Conservation (phyloP, 2,888 invertebrate genomes). For the Megaustenia siamemsis region DNA sequence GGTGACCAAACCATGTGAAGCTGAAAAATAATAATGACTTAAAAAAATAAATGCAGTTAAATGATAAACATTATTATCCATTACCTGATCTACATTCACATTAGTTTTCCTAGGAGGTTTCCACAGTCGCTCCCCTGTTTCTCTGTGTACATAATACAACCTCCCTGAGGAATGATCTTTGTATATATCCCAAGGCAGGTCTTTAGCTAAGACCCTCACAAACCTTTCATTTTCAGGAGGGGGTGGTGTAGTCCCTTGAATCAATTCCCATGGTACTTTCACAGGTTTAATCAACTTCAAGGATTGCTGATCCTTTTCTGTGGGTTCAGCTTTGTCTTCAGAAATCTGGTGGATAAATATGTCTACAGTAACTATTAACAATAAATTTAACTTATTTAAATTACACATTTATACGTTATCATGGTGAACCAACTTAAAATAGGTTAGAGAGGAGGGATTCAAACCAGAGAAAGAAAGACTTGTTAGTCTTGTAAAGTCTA, state of each 20-base stretch:
- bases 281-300: conserved; percentile 9
- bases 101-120: conserved; percentile 78
- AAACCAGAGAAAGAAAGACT: too few relatives aligned
- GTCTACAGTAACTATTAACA: not conserved
- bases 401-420: not conserved
- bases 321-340: conserved; percentile 45
- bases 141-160: conserved; percentile 78
- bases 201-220: conserved; percentile 53
- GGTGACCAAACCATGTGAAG: too few relatives aligned
- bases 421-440: not conserved
- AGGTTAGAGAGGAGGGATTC: too few relatives aligned
- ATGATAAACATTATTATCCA: too few relatives aligned
- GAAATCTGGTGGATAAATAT: conserved; percentile 28
- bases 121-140: conserved; percentile 78
- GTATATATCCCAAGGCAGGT: conserved; percentile 78
- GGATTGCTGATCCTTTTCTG: conserved; percentile 25
- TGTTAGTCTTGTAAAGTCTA: too few relatives aligned
- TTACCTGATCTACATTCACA: conserved; percentile 32
- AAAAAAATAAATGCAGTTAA: too few relatives aligned
- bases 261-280: conserved; percentile 22
- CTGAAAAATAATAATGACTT: not conserved
- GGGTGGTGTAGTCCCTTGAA: conserved; percentile 53
- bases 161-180: conserved; percentile 74
- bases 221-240: conserved; percentile 53
- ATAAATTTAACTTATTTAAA: not conserved